Evolutionary conservation across 2,888 invertebrate species (phyloP), one percentile per base, ranked within the genome.

Genomic region (Ryuthela nishihirai): DNA sequence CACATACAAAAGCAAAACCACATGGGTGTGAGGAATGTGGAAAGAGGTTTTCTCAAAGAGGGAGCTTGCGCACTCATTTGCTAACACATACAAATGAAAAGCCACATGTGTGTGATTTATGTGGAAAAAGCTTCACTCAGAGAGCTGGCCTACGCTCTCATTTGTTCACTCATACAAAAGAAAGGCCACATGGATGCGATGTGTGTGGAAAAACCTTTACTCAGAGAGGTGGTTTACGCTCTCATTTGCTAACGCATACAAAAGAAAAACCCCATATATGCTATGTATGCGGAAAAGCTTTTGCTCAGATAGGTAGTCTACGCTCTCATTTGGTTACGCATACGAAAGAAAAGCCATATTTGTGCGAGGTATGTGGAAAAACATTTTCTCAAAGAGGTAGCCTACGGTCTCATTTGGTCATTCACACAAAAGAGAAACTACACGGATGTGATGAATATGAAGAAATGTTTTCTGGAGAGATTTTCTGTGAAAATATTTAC

Each of bases 401-500:
- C 17, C 26, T 34, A 9, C 32, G 23, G 2, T 78, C 76, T 64
- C 78, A 78, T 65, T 66, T 73, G 49, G 67, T 74, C 21, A 73
- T 72, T n/a, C 78, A 79, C 72, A 84, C 72, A 6, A 73, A 73
- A 46, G 70, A 70, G 35, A 73, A 77, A 47, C 79, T 79, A 1
- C 80, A 75, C 68, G 73, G 78, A 77, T 79, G 79, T 62, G 77
- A 78, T 69, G 70, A 78, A 3, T 79, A 78, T 67, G 69, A 74
- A 3, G 29, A 42, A 18, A n/a, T 20, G 6, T 42, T 42, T 42
- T 7, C 42, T 20, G 20, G 20, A 4, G 29, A 42, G 18, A 29
- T n/a, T n/a, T n/a, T n/a, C n/a, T n/a, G n/a, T n/a, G n/a, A n/a
- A n/a, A n/a, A n/a, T n/a, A n/a, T n/a, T n/a, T n/a, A n/a, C n/a